A percentile compares a stretch with the other conserved stretches of the same genome.
Evolutionary conservation across 35 echinoderm and acorn worm species (phyloP).

Genomic region (Ptychodera flava): DNA sequence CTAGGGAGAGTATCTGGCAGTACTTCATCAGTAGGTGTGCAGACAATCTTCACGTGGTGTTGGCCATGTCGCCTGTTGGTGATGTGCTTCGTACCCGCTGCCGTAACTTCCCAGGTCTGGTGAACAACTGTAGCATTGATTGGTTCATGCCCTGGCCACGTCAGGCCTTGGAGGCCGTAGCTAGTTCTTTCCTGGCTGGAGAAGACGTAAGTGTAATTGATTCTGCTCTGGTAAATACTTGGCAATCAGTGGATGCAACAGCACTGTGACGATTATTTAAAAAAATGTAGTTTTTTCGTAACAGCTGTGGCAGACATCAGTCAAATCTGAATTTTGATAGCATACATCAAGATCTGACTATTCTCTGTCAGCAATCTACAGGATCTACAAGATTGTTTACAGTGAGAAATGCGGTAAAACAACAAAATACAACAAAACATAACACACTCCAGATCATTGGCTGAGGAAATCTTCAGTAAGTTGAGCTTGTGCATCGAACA

Average conservation of each 20-base stretch:
- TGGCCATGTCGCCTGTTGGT: slow-evolving; percentile 96
- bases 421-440: no score
- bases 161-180: slow-evolving; percentile 74
- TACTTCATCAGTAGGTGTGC: slow-evolving; percentile 85
- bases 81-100: slow-evolving; percentile 83
- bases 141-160: slow-evolving; percentile 98
- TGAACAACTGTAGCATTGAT: slow-evolving; percentile 97
- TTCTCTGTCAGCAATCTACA: no score
- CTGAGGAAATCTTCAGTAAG: no score
- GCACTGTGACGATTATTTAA: not conserved
- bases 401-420: no score
- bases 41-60: slow-evolving; percentile 85
- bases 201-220: slow-evolving; percentile 69
- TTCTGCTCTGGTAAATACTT: not conserved
- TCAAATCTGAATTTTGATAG: no score
- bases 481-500: no score
- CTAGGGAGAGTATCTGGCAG: slow-evolving; percentile 84
- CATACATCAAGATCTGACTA: no score
- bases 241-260: no score
- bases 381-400: no score
- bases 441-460: no score
- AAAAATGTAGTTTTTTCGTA: not conserved
- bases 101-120: slow-evolving; percentile 92
- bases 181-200: slow-evolving; percentile 59
- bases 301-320: no score